phyloP scores from a whole-genome alignment of 2,888 invertebrate genomes.

The Dorcus parallelipipedus region DNA sequence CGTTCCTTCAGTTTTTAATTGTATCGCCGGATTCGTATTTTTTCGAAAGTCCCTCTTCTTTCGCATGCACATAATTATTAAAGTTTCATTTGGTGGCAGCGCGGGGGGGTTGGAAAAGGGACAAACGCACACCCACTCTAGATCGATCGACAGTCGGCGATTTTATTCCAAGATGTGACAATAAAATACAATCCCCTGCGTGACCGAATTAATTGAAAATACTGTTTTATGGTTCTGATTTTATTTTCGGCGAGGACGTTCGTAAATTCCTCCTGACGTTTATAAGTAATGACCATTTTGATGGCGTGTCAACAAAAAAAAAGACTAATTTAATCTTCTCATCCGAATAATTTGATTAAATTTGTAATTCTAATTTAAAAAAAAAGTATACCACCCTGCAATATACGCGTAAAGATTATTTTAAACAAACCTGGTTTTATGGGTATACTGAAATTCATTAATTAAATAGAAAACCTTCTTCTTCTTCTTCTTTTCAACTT shows the following conservation, averaged over 20 bases:
- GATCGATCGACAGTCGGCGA: constrained; percentile 18
- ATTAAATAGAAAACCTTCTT: too few relatives aligned
- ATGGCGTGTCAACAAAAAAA: not conserved
- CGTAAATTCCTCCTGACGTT: not conserved
- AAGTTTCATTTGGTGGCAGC: not conserved
- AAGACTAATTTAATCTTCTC: not conserved
- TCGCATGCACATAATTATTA: constrained; percentile 3
- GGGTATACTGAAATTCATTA: too few relatives aligned
- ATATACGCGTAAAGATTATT: too few relatives aligned
- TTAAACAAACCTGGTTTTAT: too few relatives aligned
- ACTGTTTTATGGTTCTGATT: constrained; percentile 22
- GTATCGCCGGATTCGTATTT: not conserved
- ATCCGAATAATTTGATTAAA: not conserved
- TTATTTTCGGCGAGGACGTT: constrained; percentile 10
- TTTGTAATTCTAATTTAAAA: too few relatives aligned
- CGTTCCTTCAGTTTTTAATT: not conserved
- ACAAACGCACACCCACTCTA: constrained; percentile 19
- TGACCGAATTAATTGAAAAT: constrained; percentile 30
- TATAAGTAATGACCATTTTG: not conserved
- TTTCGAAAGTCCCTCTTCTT: not conserved
- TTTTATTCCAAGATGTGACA: constrained; percentile 30
- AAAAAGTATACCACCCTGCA: too few relatives aligned
- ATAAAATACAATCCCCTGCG: constrained; percentile 32
- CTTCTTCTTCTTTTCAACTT: too few relatives aligned
- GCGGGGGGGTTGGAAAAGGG: not conserved